Evolutionary conservation across 2,797 vertebrate genomes (phyloP).

Genomic region (Poecilia velifera): DNA sequence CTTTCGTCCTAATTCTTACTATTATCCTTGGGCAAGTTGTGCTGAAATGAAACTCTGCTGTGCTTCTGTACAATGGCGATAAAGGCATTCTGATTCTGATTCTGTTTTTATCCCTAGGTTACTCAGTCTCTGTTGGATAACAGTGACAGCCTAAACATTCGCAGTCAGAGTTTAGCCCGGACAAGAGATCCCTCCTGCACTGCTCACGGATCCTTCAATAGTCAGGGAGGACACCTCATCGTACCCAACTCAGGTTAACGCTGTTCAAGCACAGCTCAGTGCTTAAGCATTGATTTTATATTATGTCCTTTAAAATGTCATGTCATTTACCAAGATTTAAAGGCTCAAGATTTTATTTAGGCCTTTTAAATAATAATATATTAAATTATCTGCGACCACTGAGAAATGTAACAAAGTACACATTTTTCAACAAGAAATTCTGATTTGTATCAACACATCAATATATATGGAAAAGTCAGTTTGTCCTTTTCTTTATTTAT

Average conservation of each 20-base stretch:
- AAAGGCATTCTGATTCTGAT: too few relatives aligned
- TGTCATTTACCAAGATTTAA: background rate
- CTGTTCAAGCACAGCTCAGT: background rate
- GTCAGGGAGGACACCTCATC: constrained; percentile 91
- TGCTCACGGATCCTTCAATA: constrained; percentile 92
- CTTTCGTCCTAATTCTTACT: background rate
- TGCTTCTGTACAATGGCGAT: too few relatives aligned
- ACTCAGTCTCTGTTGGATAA: constrained; percentile 90
- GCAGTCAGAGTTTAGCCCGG: constrained; percentile 89
- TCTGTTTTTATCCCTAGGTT: constrained; percentile 60
- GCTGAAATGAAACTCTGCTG: too few relatives aligned
- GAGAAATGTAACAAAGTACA: background rate
- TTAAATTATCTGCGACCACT: background rate
- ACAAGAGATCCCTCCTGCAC: constrained; percentile 91
- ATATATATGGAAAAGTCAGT: background rate
- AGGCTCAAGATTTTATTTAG: background rate
- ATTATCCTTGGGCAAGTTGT: too few relatives aligned
- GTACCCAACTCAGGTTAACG: constrained; percentile 90
- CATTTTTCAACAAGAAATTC: background rate
- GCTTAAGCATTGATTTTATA: background rate
- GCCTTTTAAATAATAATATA: background rate
- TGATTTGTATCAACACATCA: background rate
- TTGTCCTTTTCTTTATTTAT: background rate
- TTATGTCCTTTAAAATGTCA: background rate
- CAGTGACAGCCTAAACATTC: constrained; percentile 88